Evolutionary conservation across 2,888 invertebrate genomes (phyloP).

Genomic region (Poecilus cupreus): DNA sequence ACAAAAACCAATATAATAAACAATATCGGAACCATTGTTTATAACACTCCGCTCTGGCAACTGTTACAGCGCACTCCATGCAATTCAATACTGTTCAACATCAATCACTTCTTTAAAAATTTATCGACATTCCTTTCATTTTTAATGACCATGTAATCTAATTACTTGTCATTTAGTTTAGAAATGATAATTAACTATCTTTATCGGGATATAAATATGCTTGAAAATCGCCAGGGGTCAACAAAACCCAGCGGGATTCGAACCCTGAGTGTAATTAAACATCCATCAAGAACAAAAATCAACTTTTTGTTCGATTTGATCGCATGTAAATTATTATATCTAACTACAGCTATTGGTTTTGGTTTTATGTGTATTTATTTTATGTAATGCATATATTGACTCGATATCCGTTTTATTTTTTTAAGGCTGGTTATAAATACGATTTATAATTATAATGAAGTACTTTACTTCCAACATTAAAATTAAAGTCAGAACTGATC

Average conservation of each 20-base stretch:
- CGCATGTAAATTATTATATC: background rate
- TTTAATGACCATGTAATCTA: constrained; percentile 47
- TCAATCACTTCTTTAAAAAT: constrained; percentile 40
- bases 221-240: background rate
- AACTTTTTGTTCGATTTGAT: background rate
- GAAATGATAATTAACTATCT: constrained; percentile 43
- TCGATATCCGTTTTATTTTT: background rate
- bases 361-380: constrained; percentile 3
- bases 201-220: constrained; percentile 30
- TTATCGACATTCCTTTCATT: constrained; percentile 45
- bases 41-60: background rate
- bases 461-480: background rate
- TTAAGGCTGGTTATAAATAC: background rate
- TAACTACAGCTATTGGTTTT: background rate
- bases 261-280: constrained; percentile 15
- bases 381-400: background rate
- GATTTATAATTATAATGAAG: background rate
- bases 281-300: background rate
- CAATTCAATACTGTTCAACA: constrained; percentile 11
- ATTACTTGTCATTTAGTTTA: constrained; percentile 44
- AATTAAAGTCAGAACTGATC: background rate
- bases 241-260: constrained; percentile 6
- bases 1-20: constrained; percentile 33
- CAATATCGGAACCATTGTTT: constrained; percentile 11
- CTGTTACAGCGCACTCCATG: background rate